These are phyloP conservation scores for Desmophyllum pertusum DNA, from an alignment of 92 coral and sea anemone genomes.

Conservation along the genomic window DNA sequence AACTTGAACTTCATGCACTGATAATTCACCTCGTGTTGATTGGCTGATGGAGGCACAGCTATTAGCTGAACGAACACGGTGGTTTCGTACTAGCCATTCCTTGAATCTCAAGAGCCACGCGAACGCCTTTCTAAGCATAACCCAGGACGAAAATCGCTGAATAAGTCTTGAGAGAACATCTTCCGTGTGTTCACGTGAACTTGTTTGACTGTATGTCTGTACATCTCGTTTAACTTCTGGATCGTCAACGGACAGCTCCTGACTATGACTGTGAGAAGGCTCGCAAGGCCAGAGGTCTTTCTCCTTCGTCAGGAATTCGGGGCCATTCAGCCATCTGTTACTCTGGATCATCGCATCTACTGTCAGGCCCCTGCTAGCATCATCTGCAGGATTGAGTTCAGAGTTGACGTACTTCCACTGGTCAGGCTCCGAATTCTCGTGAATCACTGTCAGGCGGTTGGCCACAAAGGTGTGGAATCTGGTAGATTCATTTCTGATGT, in stretches of 20 bases:
- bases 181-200: not conserved
- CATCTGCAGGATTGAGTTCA: no score
- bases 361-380: no score
- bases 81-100: not conserved
- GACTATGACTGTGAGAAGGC: not conserved
- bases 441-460: no score
- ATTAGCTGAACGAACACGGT: not conserved
- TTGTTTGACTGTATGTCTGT: not conserved
- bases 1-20: conserved; percentile 9
- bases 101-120: conserved; percentile 40
- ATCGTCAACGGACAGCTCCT: conserved; percentile 16
- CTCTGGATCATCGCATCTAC: no score
- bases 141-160: conserved; percentile 29
- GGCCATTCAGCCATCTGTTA: conserved; percentile 24
- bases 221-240: conserved; percentile 17
- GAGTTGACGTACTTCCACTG: no score
- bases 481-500: no score
- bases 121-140: conserved; percentile 12
- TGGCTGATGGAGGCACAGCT: not conserved
- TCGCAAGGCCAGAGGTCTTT: conserved; percentile 34
- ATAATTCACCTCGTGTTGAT: not conserved
- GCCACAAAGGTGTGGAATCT: no score
- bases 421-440: no score
- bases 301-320: conserved; percentile 24
- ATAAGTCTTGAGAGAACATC: not conserved